Evolutionary conservation across 2,113 vertebrate species (phyloP).

Genomic region (Rhodinocichla rosea): DNA sequence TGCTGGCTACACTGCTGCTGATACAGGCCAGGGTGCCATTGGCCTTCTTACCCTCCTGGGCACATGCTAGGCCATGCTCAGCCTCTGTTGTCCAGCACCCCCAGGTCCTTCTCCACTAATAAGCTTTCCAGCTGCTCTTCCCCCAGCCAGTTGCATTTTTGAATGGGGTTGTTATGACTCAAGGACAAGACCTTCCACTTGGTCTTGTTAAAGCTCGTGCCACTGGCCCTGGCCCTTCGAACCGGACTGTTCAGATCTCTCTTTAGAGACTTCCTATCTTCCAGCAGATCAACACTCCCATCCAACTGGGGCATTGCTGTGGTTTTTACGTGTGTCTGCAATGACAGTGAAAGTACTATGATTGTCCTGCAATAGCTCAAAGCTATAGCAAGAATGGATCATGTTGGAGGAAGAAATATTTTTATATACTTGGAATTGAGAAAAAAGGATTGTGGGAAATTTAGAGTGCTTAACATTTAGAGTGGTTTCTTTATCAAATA

Average conservation of each 20-base stretch:
- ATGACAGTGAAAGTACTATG: not conserved
- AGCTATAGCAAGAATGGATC: not conserved
- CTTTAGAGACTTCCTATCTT: not conserved
- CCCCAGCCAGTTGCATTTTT: not conserved
- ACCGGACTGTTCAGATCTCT: not conserved
- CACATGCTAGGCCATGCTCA: not conserved
- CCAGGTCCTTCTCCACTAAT: not conserved
- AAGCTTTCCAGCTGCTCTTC: not conserved
- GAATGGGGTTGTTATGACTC: not conserved
- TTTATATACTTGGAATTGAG: not conserved
- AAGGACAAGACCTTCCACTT: too few species aligned
- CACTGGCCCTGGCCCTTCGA: not conserved
- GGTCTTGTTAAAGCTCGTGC: not conserved
- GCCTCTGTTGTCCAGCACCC: not conserved
- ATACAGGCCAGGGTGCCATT: not conserved
- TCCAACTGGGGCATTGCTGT: not conserved
- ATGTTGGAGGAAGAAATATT: not conserved
- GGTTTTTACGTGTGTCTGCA: not conserved
- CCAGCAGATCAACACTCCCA: not conserved
- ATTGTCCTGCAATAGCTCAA: not conserved
- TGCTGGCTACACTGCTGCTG: not conserved
- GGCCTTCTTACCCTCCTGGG: not conserved
- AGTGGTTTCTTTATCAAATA: not conserved
- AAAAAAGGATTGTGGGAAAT: not conserved
- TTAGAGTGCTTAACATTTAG: not conserved